These are phyloP conservation scores for Machimus atricapillus DNA, from an alignment of 2,888 invertebrate genomes.

Conservation along the genomic window DNA sequence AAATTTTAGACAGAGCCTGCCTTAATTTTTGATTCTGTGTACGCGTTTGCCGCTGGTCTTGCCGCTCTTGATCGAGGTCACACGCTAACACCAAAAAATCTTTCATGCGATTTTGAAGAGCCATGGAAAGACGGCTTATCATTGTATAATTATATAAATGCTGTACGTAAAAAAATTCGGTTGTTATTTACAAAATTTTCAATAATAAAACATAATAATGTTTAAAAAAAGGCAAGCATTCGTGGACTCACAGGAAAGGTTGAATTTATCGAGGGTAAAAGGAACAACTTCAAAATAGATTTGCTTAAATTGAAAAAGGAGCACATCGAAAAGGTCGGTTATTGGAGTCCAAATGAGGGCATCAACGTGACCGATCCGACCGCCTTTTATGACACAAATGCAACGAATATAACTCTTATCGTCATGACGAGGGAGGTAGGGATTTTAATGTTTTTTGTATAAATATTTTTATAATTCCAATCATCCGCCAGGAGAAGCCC, in stretches of 20 bases:
- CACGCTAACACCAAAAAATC: conserved; percentile 73
- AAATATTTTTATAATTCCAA: background rate
- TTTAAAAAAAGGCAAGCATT: conserved; percentile 69
- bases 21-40: conserved; percentile 84
- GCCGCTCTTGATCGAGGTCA: conserved; percentile 75
- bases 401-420: conserved; percentile 84
- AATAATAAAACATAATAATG: background rate
- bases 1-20: conserved; percentile 80
- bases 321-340: conserved; percentile 80
- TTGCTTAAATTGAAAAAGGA: conserved; percentile 81
- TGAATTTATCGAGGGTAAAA: conserved; percentile 83
- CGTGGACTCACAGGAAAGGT: conserved; percentile 89
- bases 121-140: conserved; percentile 82
- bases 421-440: conserved; percentile 88
- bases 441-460: background rate
- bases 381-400: conserved; percentile 83
- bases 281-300: conserved; percentile 85
- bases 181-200: background rate
- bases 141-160: conserved; percentile 76
- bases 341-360: conserved; percentile 78
- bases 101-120: conserved; percentile 81
- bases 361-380: conserved; percentile 84
- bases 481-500: conserved; percentile 76
- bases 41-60: conserved; percentile 80
- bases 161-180: conserved; percentile 64